These are phyloP conservation scores for Poecilia velifera DNA, from an alignment of 2,797 vertebrate genomes.

Conservation along the genomic window DNA sequence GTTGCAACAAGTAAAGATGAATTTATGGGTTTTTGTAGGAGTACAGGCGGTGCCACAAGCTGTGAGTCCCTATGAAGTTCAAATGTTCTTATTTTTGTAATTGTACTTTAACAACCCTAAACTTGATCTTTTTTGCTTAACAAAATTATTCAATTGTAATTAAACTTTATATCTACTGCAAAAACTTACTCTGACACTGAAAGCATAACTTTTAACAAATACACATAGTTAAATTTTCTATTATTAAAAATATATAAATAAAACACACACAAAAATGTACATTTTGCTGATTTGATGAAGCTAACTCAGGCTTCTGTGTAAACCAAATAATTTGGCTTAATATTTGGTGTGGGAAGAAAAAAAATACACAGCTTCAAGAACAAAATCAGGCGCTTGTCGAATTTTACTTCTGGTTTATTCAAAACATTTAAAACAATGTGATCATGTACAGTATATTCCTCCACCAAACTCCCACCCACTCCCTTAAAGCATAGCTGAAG, in stretches of 20 bases:
- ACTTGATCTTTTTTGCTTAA: not conserved
- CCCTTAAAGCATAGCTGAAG: constrained; percentile 5
- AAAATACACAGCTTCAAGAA: not conserved
- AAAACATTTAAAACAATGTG: constrained; percentile 33
- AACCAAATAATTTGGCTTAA: not conserved
- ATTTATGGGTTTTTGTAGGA: not conserved
- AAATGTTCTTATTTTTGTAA: not conserved
- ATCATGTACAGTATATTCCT: not conserved
- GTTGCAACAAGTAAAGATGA: not conserved
- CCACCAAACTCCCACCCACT: constrained; percentile 1
- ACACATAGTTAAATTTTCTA: constrained; percentile 9
- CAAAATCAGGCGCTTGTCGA: not conserved
- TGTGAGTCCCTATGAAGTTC: not conserved
- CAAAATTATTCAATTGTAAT: not conserved
- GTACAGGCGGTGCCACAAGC: not conserved
- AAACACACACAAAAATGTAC: constrained; percentile 19
- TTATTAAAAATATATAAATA: constrained; percentile 48
- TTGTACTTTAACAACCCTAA: not conserved
- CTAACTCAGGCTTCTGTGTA: constrained; percentile 20
- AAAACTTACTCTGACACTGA: not conserved
- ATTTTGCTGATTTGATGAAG: constrained; percentile 9
- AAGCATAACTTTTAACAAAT: not conserved
- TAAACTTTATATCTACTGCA: not conserved
- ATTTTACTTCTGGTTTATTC: constrained; percentile 21
- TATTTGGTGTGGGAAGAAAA: constrained; percentile 3